Evolutionary conservation across 2,888 invertebrate species (phyloP).

Genomic region (Lysandra bellargus): DNA sequence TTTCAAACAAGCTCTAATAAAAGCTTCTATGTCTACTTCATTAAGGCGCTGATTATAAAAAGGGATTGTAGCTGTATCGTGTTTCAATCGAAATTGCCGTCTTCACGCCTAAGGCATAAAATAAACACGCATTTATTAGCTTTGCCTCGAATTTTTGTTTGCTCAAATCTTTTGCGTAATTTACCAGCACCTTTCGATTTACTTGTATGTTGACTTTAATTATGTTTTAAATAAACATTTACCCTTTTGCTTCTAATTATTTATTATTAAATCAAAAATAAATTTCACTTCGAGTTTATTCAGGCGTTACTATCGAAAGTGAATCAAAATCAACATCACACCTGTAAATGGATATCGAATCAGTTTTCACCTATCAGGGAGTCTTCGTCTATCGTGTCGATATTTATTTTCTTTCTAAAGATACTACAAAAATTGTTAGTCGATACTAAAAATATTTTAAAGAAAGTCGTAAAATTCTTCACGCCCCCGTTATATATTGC

Average conservation of each 20-base stretch:
- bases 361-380: no score
- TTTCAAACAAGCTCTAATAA: background rate
- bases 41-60: background rate
- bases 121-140: constrained; percentile 20
- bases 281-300: background rate
- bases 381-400: no score
- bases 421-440: background rate
- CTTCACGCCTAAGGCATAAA: background rate
- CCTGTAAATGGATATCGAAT: no score
- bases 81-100: background rate
- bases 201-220: background rate
- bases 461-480: constrained; percentile 1
- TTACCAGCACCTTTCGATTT: background rate
- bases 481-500: constrained; percentile 17
- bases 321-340: no score
- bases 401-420: no score
- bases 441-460: background rate
- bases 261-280: background rate
- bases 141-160: constrained; percentile 15
- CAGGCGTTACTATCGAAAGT: no score
- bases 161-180: constrained; percentile 22
- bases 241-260: background rate
- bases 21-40: background rate
- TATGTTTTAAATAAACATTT: background rate
- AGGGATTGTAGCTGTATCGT: background rate